Base-by-base conservation (phyloP, 2,113 vertebrate genomes). In the Mus pahari region DNA sequence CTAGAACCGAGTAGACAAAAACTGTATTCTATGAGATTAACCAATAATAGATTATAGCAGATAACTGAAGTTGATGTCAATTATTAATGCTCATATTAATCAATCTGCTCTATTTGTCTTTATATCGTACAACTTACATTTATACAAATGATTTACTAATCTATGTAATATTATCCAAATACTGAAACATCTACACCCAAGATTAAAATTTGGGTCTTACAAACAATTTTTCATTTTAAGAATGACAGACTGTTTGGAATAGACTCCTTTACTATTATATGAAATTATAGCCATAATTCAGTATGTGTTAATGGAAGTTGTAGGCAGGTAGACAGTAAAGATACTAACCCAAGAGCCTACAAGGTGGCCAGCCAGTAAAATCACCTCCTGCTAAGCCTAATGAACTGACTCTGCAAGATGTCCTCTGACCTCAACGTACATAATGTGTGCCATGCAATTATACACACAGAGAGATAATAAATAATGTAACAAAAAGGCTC, bases 41-140 rank as follows among this genome's bases (percentile, higher is more conserved):
- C 94, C 53, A 97, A 12, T 95, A 88, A 81, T 79, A 95, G 94
- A 64, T 95, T 96, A 91, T 92, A 84, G 70, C 82, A 73, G 92
- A 96, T 94, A 91, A 88, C 92, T 62, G 89, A 55, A 97, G 42
- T 90, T 94, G 78, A 92, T 97, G 58, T 96, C 94, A 68, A 36
- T 68, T 97, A 81, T 96, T 97, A 89, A 87, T 66, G 96, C 28
- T 50, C 92, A 86, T n/a, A 92, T 94, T 64, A 96, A 94, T 89
- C 74, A 91, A 91, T n/a, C 75, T 60, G 10, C 39, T 90, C 94
- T 16, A 14, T 97, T 95, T 97, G 77, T 92, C 77, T 94, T 94
- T 95, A 78, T 90, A 58, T 75, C 95, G 3, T 89, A 83, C 28
- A 86, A 50, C 31, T 93, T 96, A 84, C 50, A 94, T 31, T 82